A percentile compares a stretch with the other conserved stretches of the same genome.
phyloP scores from a whole-genome alignment of 2,888 invertebrate species.

The Sinotaia quadrata region DNA sequence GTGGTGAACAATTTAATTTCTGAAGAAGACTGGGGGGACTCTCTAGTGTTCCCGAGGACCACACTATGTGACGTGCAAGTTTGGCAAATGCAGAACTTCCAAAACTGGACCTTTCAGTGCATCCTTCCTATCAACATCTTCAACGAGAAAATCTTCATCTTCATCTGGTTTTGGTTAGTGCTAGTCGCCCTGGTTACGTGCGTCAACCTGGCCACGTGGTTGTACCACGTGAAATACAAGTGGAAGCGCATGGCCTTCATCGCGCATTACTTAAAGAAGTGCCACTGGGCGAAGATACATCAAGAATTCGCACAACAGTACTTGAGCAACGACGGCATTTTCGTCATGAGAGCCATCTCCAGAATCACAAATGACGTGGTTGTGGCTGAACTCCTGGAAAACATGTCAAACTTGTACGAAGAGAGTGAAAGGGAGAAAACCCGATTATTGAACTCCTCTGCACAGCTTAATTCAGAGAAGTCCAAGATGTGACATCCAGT shows the following conservation, averaged over 20 bases:
- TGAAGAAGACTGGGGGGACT: slow-evolving; percentile 45
- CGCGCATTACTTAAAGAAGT: slow-evolving; percentile 55
- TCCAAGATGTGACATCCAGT: too few species aligned
- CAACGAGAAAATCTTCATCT: slow-evolving; percentile 67
- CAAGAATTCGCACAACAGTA: slow-evolving; percentile 46
- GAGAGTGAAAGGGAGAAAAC: too few species aligned
- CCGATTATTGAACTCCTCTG: too few species aligned
- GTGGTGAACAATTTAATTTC: slow-evolving; percentile 38
- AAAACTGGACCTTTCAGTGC: slow-evolving; percentile 64
- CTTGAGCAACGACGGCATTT: slow-evolving; percentile 47
- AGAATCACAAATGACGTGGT: slow-evolving; percentile 51
- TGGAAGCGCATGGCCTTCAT: slow-evolving; percentile 55
- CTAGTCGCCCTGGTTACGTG: slow-evolving; percentile 51
- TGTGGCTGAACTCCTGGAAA: slow-evolving; percentile 42
- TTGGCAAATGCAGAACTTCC: slow-evolving; percentile 61
- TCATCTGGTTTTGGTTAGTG: slow-evolving; percentile 66
- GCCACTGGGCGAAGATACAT: slow-evolving; percentile 43
- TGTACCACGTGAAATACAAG: slow-evolving; percentile 57
- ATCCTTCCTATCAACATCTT: slow-evolving; percentile 65
- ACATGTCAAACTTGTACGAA: slow-evolving; percentile 44
- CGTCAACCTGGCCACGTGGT: slow-evolving; percentile 47
- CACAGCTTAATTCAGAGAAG: too few species aligned
- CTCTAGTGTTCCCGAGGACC: slow-evolving; percentile 60
- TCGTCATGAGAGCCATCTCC: slow-evolving; percentile 45
- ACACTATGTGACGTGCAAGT: slow-evolving; percentile 65